These are phyloP conservation scores for Xanthia icteritia DNA, from an alignment of 2,888 invertebrate genomes.

Conservation along the genomic window DNA sequence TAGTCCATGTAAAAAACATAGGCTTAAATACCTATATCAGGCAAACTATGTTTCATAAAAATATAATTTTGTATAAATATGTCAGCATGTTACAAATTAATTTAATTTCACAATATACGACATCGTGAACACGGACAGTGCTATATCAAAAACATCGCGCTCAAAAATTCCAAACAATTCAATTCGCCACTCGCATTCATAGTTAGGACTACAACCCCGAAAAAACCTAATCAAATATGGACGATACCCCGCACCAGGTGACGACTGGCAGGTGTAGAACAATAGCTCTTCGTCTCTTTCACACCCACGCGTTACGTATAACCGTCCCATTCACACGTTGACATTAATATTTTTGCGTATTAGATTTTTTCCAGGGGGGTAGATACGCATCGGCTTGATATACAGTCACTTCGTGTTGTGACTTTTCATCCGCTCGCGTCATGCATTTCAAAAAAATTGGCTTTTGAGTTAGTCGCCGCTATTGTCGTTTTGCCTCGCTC, in stretches of 20 bases:
- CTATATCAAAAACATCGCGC: conserved; percentile 55
- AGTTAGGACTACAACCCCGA: conserved; percentile 82
- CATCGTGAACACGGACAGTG: conserved; percentile 31
- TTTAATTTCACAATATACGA: conserved; percentile 50
- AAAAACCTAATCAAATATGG: conserved; percentile 88
- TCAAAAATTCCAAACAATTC: conserved; percentile 68
- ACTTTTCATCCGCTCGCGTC: conserved; percentile 79
- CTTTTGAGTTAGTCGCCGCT: conserved; percentile 76
- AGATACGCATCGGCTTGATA: conserved; percentile 79
- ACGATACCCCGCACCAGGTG: conserved; percentile 84
- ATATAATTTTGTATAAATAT: conserved; percentile 50
- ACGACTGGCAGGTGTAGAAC: conserved; percentile 86
- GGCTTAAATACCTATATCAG: not conserved
- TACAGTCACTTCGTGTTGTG: conserved; percentile 78
- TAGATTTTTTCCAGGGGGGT: conserved; percentile 79
- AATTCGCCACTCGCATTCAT: conserved; percentile 74
- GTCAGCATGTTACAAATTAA: conserved; percentile 54
- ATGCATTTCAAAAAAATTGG: conserved; percentile 82
- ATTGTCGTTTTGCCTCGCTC: conserved; percentile 79
- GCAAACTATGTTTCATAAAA: conserved; percentile 45
- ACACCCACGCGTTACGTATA: conserved; percentile 67
- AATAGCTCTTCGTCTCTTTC: conserved; percentile 79
- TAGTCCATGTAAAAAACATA: not conserved
- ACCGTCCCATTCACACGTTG: conserved; percentile 70
- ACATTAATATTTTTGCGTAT: conserved; percentile 82